Evolutionary conservation across 2,888 invertebrate genomes (phyloP), one percentile per base, ranked within the genome.

Genomic region (Cephus rjabovi): DNA sequence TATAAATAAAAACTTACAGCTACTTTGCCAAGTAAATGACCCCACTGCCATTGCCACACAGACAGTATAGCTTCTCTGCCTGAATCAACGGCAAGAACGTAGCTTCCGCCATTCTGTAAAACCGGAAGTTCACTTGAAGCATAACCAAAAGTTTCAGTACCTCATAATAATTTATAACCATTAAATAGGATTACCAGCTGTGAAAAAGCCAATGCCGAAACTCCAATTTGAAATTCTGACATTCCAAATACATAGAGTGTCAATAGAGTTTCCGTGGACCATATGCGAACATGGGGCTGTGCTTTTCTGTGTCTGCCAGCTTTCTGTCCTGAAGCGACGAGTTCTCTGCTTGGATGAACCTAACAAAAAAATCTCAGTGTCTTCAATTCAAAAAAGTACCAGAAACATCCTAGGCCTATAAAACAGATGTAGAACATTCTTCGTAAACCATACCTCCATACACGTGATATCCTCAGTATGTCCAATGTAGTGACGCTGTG

Each of bases 11-110:
- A 73, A 94, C 96, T 95, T 93, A 98, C 98, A 83, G 97, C 97
- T 76, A 98, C 97, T 95, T 97, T 97, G 79, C 98, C 98, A 12
- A 98, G 93, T n/a, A 98, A 93, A 92, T 97, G 96, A 76, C 97
- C 97, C 95, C 97, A 97, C 88, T 97, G 97, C 98, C 98, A 98
- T 87, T 98, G 97, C 98, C 98, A 98, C 0, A 98, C 97, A 0
- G 97, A 97, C 4, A 98, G 93, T 81, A 97, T 97, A 88, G 98
- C 97, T 91, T 98, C 97, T 75, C 96, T 94, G 0, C 97, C 97
- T 4, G 96, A 96, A 89, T 98, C 98, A 40, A 98, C 96, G 0
- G 97, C 97, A 84, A 98, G 90, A 73, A 98, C 96, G 90, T 97
- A 97, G 89, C 96, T 97, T 30, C 98, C 98, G 1, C 97, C 96